Evolutionary conservation across 2,797 vertebrate genomes (phyloP), one percentile per base, ranked within the genome.

Genomic region (Syncerus caffer): DNA sequence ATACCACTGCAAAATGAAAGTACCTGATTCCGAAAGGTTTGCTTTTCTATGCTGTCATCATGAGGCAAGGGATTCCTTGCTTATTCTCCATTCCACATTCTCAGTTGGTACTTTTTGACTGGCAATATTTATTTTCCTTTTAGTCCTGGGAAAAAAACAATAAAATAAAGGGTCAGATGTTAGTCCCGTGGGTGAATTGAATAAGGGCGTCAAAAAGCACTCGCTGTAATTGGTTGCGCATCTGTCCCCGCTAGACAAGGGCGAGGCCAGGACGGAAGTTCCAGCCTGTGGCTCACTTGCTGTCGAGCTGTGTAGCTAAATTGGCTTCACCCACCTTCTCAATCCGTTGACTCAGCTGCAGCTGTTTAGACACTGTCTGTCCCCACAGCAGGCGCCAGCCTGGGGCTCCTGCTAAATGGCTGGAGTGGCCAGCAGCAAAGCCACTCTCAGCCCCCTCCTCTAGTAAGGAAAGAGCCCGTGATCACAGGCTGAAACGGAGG

Each of bases 281-380:
- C 89, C 62, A 58, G 31, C 45, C 15, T 78, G 47, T 50, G 55
- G 60, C 71, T 97, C 57, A 42, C 53, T 55, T 64, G 2, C 15
- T 29, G 47, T 38, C 4, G 23, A 3, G 16, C 67, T 38, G 34
- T 38, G 67, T 38, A 76, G 76, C 50, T 92, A 95, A 92, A 90
- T 27, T 95, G 92, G 34, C 19, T 55, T 83, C 89, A 67, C 27
- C 62, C 14, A 7, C 16, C 42, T 47, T 55, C 78, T 78, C 62
- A 64, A 74, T 74, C 25, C 12, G 45, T 95, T 95, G 92, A 93
- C 58, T 97, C 93, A 95, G 95, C 85, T 96, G 57, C 19, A 74
- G 82, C 7, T 50, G 51, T 89, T 97, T 95, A 93, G 83, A 90
- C 53, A 85, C 0, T 7, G 67, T 67, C n/a, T 91, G 85, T 93